A percentile compares a stretch with the other conserved stretches of the same genome.
Evolutionary conservation across 2,797 vertebrate species (phyloP).

Genomic region (Neoniphon sammara): DNA sequence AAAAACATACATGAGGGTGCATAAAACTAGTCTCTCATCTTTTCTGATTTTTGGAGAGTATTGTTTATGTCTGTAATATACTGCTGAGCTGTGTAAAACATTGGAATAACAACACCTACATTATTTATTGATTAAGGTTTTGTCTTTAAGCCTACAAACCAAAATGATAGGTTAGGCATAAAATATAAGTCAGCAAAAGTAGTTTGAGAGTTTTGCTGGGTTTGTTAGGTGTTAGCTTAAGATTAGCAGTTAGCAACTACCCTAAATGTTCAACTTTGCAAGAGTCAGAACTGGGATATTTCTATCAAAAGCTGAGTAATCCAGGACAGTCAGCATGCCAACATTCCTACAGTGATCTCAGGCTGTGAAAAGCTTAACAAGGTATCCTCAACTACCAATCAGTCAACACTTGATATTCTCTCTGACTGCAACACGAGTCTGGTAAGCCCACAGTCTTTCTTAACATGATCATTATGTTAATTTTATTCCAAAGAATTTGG

Average conservation of each 20-base stretch:
- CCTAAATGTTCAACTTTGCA: background rate
- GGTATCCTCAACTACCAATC: slow-evolving; percentile 40
- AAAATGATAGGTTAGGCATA: background rate
- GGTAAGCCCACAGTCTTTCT: slow-evolving; percentile 33
- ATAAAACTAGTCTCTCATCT: no score
- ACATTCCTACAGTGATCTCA: slow-evolving; percentile 36
- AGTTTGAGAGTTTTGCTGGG: background rate
- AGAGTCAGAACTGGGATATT: slow-evolving; percentile 28
- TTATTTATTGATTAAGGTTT: background rate
- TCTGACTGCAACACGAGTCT: slow-evolving; percentile 50
- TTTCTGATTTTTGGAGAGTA: background rate
- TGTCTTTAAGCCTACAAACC: background rate
- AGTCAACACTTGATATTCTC: slow-evolving; percentile 43
- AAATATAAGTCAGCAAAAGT: background rate
- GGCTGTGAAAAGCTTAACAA: slow-evolving; percentile 37
- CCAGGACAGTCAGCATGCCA: slow-evolving; percentile 44
- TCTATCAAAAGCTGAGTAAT: slow-evolving; percentile 41
- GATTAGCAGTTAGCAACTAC: background rate
- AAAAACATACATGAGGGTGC: background rate
- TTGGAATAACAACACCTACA: background rate
- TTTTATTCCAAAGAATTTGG: slow-evolving; percentile 52
- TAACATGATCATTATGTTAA: slow-evolving; percentile 67
- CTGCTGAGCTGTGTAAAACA: background rate
- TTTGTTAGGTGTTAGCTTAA: background rate
- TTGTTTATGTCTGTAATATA: background rate